Conservation (phyloP, 1,140 invertebrate species). For the Procambarus virginalis region DNA sequence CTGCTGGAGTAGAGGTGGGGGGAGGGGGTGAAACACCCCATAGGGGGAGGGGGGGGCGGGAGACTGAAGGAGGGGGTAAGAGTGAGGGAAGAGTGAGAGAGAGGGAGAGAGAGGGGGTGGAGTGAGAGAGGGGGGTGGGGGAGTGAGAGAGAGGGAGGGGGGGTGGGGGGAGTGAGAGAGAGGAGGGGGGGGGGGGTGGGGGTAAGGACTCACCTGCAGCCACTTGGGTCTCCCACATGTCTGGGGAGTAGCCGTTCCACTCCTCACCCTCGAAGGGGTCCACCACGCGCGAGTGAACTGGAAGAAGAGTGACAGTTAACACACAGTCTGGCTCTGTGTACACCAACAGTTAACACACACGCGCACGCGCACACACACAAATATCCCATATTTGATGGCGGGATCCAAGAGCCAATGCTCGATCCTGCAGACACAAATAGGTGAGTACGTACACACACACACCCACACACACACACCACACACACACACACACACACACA, state of each 20-base stretch:
- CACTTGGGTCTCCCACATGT: constrained; percentile 49
- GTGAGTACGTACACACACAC: no score
- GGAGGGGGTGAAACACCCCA: no score
- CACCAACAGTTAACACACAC: no score
- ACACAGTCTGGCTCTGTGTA: no score
- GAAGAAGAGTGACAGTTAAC: neutral
- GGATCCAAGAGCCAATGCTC: no score
- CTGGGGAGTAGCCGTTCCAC: constrained; percentile 63
- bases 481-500: no score
- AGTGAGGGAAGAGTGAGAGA: neutral
- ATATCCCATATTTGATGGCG: no score
- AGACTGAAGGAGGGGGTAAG: neutral
- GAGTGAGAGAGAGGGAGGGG: neutral
- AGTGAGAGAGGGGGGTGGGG: neutral
- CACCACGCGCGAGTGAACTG: neutral
- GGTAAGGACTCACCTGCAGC: constrained; percentile 42
- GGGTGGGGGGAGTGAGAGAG: neutral
- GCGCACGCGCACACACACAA: no score
- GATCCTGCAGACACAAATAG: no score
- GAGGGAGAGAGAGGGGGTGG: neutral
- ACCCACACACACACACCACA: no score
- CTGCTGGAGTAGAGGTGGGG: no score
- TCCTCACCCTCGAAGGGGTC: constrained; percentile 53
- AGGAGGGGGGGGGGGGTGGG: neutral
- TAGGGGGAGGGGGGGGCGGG: neutral